Evolutionary conservation across 2,888 invertebrate species (phyloP), one percentile per base, ranked within the genome.

Genomic region (Eupithecia vulgata): DNA sequence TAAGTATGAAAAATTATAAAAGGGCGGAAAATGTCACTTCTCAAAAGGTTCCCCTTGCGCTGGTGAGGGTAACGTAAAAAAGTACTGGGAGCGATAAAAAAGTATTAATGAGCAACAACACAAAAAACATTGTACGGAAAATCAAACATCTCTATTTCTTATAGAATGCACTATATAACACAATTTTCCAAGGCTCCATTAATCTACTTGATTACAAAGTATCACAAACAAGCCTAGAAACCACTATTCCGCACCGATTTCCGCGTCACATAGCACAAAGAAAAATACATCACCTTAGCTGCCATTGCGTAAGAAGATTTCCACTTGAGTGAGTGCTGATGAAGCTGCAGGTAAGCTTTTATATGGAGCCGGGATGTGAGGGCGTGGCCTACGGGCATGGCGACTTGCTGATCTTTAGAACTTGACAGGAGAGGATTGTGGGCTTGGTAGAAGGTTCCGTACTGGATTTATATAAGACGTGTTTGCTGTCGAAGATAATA

Each of bases 281-380:
- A 79, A 77, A 80, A 81, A 81, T 77, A 87, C 80, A 83, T 91
- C 87, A 93, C 94, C 94, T 94, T 94, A 84, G 91, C 86, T 88
- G 91, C 91, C 94, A 94, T 94, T 90, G 89, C 88, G 88, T 83
- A 87, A 82, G 86, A 86, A 88, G 85, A 87, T 87, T 85, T 87
- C 85, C 83, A 84, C 87, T 89, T 87, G 88, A 84, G 80, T 94
- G 94, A 90, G 84, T 92, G 85, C 88, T 79, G 86, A 85, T 83
- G 83, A 78, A 81, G 80, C 79, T 74, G 62, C 78, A 79, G 80
- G 80, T 80, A 85, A 88, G 90, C 89, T 92, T 93, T 87, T 94
- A 94, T 94, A 94, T 84, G 85, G 79, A 86, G 83, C 83, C 81
- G 81, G 79, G 81, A 81, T 81, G 85, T 85, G 92, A 89, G 87